Evolutionary conservation across 2,113 vertebrate species (phyloP).

Genomic region (Stigmatopora argus): DNA sequence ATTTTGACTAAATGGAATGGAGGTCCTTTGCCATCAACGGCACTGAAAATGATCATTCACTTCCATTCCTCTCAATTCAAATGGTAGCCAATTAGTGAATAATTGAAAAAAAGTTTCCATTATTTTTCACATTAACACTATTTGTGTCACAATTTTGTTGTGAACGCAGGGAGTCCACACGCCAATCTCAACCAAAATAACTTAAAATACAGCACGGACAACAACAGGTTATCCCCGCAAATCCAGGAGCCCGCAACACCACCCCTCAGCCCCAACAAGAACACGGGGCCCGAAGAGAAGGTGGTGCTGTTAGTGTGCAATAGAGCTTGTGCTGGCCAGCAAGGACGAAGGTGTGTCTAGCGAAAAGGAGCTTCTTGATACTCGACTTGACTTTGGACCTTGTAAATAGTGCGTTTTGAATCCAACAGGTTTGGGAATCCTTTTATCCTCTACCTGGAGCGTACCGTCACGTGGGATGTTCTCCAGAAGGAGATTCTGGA

Average conservation of each 20-base stretch:
- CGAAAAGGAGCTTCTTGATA: background rate
- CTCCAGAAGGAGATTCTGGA: conserved; percentile 96
- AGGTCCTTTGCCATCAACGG: too few relatives aligned
- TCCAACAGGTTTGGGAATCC: conserved; percentile 86
- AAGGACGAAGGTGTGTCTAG: conserved; percentile 81
- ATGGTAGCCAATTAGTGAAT: too few relatives aligned
- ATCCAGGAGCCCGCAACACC: conserved; percentile 71
- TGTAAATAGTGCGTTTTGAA: conserved; percentile 5
- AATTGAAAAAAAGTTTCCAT: too few relatives aligned
- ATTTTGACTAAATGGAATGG: too few relatives aligned
- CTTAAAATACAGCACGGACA: conserved; percentile 83
- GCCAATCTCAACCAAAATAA: conserved; percentile 95
- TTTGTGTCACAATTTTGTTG: background rate
- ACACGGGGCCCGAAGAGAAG: conserved; percentile 73
- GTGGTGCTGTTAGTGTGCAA: conserved; percentile 93
- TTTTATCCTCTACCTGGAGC: conserved; percentile 91
- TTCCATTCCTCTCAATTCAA: too few relatives aligned
- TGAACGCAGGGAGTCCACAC: conserved; percentile 77
- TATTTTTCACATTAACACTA: background rate
- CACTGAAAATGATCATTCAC: too few relatives aligned
- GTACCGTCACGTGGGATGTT: conserved; percentile 88
- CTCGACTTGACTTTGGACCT: background rate
- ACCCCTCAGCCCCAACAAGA: conserved; percentile 71
- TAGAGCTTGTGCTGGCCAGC: conserved; percentile 89
- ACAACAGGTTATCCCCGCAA: conserved; percentile 71